Evolutionary conservation across 2,888 invertebrate genomes (phyloP), one percentile per base, ranked within the genome.

Genomic region (Himalopsyche japonica): DNA sequence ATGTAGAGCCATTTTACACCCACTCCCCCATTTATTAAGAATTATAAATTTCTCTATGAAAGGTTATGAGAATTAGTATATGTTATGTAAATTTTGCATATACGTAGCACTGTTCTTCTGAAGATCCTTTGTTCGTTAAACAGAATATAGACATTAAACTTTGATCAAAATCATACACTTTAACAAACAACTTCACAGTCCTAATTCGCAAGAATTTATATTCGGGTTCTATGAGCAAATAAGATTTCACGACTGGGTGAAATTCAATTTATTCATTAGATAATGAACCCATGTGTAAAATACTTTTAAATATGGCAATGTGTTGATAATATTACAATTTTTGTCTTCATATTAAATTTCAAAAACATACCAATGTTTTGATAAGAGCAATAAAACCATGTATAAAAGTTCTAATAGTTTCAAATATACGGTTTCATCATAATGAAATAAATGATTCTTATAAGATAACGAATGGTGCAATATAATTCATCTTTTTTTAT

Each of bases 161-260:
- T 83, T 83, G 83, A 83, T 83, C 83, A 83, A 83, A 83, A 80
- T 83, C 80, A 83, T 83, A 80, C 79, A 80, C 70, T 80, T 43
- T 43, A 43, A 80, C 80, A 80, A 80, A 76, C 80, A 76, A 76
- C 80, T 80, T 83, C 80, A 80, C 76, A 83, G 80, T 80, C 76
- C 80, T 80, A 83, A 83, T 80, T 76, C 48, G 49, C 49, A 76
- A 79, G 83, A 80, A 76, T 80, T 83, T 83, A 76, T 83, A 30
- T 15, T 70, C 70, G 15, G 12, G 70, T 15, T 70, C 15, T 70
- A 27, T 27, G 70, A 70, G 27, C 70, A 70, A 70, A 27, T 27
- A 70, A 27, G 70, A 70, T 70, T 70, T 70, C 70, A 27, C 3
- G 70, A 27, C 24, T 5, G 12, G 27, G 30, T 12, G 70, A 27